Evolutionary conservation across 2,797 vertebrate genomes (phyloP).

Genomic region (Erethizon dorsatum): DNA sequence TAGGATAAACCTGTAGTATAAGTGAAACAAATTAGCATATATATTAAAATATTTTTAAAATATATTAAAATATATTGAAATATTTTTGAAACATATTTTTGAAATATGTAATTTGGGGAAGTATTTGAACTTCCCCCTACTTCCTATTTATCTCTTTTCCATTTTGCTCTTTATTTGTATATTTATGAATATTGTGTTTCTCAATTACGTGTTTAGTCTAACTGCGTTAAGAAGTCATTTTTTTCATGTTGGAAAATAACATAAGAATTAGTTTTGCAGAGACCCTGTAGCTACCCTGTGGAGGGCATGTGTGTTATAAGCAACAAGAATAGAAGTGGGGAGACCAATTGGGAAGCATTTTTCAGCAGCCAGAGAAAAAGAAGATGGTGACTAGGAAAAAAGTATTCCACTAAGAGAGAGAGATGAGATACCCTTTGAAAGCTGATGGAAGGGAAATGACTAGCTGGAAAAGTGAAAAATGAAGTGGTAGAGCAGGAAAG

Average conservation of each 20-base stretch:
- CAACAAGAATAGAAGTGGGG: neutral
- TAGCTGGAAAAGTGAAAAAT: neutral
- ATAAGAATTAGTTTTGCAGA: neutral
- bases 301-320: accelerated
- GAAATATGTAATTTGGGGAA: neutral
- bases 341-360: neutral
- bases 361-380: neutral
- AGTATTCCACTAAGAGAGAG: neutral
- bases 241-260: neutral
- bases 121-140: neutral
- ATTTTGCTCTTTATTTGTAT: neutral
- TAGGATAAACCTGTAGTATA: neutral
- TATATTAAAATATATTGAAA: neutral
- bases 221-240: neutral
- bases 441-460: neutral
- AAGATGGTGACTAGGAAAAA: neutral
- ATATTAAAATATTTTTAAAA: neutral
- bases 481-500: neutral
- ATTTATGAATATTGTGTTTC: neutral
- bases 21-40: neutral
- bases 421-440: neutral
- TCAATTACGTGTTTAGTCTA: neutral
- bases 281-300: neutral
- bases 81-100: neutral
- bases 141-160: neutral